Evolutionary conservation across 2,888 invertebrate genomes (phyloP), one percentile per base, ranked within the genome.

Genomic region (Lasioglossum pauxillum): DNA sequence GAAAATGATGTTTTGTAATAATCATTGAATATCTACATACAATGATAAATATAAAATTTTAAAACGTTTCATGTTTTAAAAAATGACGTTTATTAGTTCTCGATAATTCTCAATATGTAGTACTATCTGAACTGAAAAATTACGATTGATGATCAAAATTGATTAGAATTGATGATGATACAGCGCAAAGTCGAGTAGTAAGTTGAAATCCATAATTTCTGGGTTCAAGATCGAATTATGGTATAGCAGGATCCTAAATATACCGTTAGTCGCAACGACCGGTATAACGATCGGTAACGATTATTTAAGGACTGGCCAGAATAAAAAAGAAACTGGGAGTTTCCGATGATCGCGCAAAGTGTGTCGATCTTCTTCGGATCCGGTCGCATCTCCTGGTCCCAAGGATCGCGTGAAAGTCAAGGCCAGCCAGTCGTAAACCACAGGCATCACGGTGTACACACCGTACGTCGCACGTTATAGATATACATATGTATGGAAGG

Each of bases 401-500:
- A 80, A 86, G 84, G 82, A 87, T 84, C 83, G 76, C 75, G 89
- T 86, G 91, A 90, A 91, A 91, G 91, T 90, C 91, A 91, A 90
- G 91, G 90, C 83, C 88, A 83, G 84, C 82, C 73, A 60, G 84
- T 86, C 84, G 82, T 78, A 83, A 82, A 78, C 82, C 85, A 71
- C 84, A 71, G 35, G 75, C 67, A 71, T 87, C 77, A 64, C 87
- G 78, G 86, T 80, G 81, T 80, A n/a, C 53, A 27, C 44, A 27
- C 53, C 49, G 27, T 75, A 41, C 84, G 49, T 85, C 49, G 27
- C 73, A 41, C 84, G 49, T 85, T 88, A 71, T 44, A 69, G 46
- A 46, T 77, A 49, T 23, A 74, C 57, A 53, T 75, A 46, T 23
- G 23, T 69, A 69, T 41, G n/a, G 27, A 49, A 35, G 44, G 35